Evolutionary conservation across 2,113 vertebrate genomes (phyloP).

Genomic region (Elanoides forficatus): DNA sequence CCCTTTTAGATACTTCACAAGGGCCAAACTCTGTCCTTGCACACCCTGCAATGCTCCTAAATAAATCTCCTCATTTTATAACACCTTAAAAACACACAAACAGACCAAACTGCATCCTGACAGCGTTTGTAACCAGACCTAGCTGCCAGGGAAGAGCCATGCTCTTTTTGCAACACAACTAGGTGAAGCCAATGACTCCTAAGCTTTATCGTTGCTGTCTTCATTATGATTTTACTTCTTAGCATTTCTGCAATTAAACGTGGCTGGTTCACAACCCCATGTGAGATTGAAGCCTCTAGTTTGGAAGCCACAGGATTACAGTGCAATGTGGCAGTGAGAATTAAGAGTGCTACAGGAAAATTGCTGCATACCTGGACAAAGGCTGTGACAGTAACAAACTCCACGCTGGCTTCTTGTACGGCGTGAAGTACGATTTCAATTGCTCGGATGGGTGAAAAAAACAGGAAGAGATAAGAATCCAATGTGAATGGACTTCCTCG

Average conservation of each 20-base stretch:
- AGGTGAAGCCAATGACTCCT: background rate
- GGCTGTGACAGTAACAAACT: background rate
- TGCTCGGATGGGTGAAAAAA: background rate
- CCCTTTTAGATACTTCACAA: background rate
- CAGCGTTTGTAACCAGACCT: background rate
- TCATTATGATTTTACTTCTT: background rate
- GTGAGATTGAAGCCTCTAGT: fast-evolving
- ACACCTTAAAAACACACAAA: background rate
- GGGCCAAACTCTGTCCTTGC: background rate
- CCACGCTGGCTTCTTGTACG: background rate
- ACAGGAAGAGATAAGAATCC: background rate
- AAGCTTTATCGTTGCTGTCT: background rate
- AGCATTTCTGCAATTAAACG: background rate
- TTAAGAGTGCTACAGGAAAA: background rate
- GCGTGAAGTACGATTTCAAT: background rate
- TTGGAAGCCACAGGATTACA: background rate
- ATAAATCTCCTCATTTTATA: background rate
- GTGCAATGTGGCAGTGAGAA: background rate
- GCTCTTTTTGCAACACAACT: background rate
- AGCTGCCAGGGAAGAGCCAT: background rate
- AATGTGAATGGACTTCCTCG: background rate
- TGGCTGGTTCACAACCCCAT: background rate
- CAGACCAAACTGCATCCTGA: background rate
- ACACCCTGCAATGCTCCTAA: background rate
- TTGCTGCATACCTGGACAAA: background rate